Evolutionary conservation across 2,113 vertebrate genomes (phyloP).

Genomic region (Loxodonta africana): DNA sequence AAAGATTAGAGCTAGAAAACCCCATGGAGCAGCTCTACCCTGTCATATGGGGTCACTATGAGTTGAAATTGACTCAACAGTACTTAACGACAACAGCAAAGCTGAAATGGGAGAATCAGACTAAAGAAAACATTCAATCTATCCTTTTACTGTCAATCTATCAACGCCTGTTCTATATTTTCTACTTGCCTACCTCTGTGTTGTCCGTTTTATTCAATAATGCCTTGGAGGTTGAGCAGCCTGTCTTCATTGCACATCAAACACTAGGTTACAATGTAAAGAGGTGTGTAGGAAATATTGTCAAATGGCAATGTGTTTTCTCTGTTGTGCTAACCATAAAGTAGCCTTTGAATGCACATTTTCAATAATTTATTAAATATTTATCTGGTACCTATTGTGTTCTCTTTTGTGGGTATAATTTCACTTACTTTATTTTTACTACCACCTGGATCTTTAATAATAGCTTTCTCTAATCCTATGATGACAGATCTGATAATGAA

Average conservation of each 20-base stretch:
- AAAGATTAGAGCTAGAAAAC: background rate
- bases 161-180: background rate
- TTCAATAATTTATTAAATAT: slow-evolving; percentile 34
- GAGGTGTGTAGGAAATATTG: slow-evolving; percentile 21
- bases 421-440: slow-evolving; percentile 32
- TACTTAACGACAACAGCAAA: background rate
- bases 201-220: slow-evolving; percentile 2
- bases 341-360: background rate
- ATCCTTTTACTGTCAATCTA: background rate
- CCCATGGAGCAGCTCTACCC: background rate
- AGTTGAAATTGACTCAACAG: background rate
- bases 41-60: background rate
- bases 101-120: background rate
- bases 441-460: background rate
- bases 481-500: slow-evolving; percentile 36
- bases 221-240: background rate
- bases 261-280: background rate
- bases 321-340: background rate
- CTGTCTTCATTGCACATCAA: background rate
- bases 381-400: background rate
- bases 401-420: background rate
- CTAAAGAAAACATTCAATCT: background rate
- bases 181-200: background rate
- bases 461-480: slow-evolving; percentile 39
- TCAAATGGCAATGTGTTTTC: slow-evolving; percentile 38